Evolutionary conservation across 35 echinoderm and acorn worm species (phyloP), one percentile per base, ranked within the genome.

Genomic region (Anneissia japonica): DNA sequence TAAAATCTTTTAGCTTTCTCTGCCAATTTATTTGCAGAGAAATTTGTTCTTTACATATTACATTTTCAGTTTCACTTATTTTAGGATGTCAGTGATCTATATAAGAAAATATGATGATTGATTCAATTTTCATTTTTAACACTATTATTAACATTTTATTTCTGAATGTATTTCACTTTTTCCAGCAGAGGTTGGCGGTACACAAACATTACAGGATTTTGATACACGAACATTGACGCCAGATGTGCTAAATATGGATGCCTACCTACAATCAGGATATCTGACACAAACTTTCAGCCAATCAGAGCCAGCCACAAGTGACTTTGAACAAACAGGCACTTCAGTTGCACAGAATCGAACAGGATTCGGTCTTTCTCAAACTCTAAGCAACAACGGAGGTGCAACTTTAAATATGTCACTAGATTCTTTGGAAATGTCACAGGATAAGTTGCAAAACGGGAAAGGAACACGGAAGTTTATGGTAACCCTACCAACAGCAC

Each of bases 211-310:
- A 35, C 28, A 40, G 4, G 82, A 86, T 19, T 5, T 45, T 6
- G 76, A 64, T 46, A 86, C 86, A 32, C 84, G 91, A 77, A 97
- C 95, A 19, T 82, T 94, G 78, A 94, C 96, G 37, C 96, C 96
- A n/a, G 96, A 99, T 46, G 91, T 89, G n/a, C 89, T 99, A 34
- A 99, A 94, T 74, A 85, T 99, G 83, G 92, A 94, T n/a, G 89
- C 86, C 2, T 81, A 91, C 30, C 91, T 99, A 28, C 91, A 99
- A 77, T 99, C 96, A 51, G 96, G 96, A 3, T 99, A 99, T 82
- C 84, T 99, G 31, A 90, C 89, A 34, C 96, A 87, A 81, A 93
- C 91, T 13, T 98, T 93, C 86, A 98, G 95, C 86, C 91, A 97
- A 73, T 93, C 94, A 37, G 91, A 98, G 43, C 86, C 85, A 74